Evolutionary conservation across 1,140 invertebrate genomes (phyloP).

Genomic region (Apolygus lucorum): DNA sequence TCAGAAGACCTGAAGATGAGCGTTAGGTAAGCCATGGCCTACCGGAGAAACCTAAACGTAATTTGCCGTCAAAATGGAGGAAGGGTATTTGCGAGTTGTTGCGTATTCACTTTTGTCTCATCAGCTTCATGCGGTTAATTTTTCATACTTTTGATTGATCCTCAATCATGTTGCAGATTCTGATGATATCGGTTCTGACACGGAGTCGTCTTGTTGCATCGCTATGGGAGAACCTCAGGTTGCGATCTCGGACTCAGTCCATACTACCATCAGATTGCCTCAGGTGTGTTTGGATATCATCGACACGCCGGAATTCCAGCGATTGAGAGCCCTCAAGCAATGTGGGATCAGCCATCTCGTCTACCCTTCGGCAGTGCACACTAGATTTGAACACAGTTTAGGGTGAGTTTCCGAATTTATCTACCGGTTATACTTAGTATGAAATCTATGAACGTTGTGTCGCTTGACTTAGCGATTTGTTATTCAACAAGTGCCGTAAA

Average conservation of each 20-base stretch:
- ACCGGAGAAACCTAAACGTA: no score
- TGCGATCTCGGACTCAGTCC: slow-evolving; percentile 45
- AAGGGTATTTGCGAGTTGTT: no score
- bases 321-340: slow-evolving; percentile 49
- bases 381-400: slow-evolving; percentile 53
- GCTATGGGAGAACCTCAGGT: not conserved
- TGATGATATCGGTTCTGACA: not conserved
- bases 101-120: no score
- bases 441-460: no score
- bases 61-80: no score
- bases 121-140: no score
- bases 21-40: no score
- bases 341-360: slow-evolving; percentile 47
- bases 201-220: not conserved
- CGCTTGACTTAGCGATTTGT: no score
- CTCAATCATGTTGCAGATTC: not conserved
- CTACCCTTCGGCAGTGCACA: slow-evolving; percentile 49
- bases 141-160: no score
- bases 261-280: slow-evolving; percentile 43
- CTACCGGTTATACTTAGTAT: no score
- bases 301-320: slow-evolving; percentile 54
- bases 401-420: slow-evolving; percentile 48
- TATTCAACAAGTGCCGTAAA: no score
- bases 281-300: slow-evolving; percentile 46
- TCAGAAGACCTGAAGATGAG: no score